A percentile compares a stretch with the other conserved stretches of the same genome.
phyloP scores from a whole-genome alignment of 2,113 vertebrate species.

The Sorex araneus region DNA sequence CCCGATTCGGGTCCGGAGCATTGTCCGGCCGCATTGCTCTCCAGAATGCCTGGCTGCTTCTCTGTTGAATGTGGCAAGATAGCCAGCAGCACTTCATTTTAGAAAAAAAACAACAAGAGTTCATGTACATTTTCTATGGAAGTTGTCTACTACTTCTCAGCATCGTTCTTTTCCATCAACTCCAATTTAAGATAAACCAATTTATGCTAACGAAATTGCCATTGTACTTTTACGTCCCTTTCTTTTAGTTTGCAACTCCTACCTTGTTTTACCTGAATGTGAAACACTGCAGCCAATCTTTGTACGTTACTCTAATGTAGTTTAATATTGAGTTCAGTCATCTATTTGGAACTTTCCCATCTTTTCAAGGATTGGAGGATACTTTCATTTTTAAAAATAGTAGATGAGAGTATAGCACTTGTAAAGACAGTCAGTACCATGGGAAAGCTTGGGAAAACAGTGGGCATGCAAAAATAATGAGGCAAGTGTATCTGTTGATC shows the following conservation, averaged over 20 bases:
- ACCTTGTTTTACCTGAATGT: conserved; percentile 26
- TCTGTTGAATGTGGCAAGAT: no score
- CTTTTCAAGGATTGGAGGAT: neutral
- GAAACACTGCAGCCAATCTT: neutral
- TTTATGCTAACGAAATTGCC: neutral
- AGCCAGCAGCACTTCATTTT: neutral
- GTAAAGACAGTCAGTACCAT: conserved; percentile 51
- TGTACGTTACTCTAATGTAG: neutral
- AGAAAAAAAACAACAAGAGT: conserved; percentile 1
- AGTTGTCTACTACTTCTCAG: neutral
- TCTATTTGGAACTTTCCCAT: conserved; percentile 30
- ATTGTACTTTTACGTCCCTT: neutral
- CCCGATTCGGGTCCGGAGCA: no score
- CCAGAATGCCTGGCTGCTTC: no score
- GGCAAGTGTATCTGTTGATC: conserved; percentile 68
- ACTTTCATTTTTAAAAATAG: conserved; percentile 64
- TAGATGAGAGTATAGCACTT: conserved; percentile 8
- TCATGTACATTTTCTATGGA: conserved; percentile 11
- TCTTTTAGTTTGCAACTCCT: neutral
- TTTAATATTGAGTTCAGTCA: conserved; percentile 17
- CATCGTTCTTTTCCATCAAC: neutral
- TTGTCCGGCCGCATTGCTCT: no score
- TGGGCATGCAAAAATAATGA: conserved; percentile 74
- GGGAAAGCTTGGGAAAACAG: conserved; percentile 55
- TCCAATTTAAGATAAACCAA: neutral